phyloP scores from a whole-genome alignment of 2,888 invertebrate genomes.

The Leptopilina syphax region DNA sequence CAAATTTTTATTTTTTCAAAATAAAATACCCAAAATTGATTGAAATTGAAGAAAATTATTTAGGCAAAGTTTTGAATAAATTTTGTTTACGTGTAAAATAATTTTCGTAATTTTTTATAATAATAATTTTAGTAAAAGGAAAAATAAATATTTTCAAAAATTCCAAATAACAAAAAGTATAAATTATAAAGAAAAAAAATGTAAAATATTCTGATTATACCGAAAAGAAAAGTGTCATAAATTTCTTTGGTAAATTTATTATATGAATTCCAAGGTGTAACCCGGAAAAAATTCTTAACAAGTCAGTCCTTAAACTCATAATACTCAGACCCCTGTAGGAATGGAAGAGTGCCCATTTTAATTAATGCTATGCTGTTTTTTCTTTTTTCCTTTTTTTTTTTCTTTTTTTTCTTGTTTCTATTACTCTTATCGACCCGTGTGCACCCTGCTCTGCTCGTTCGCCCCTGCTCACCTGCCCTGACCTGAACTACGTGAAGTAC shows the following conservation, averaged over 20 bases:
- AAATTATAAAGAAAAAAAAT: too few species aligned
- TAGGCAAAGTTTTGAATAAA: too few species aligned
- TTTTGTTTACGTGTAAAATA: too few species aligned
- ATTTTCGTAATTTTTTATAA: too few species aligned
- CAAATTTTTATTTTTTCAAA: too few species aligned
- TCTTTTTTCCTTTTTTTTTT: slow-evolving; percentile 51
- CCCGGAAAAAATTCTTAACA: neutral
- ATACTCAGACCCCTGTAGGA: slow-evolving; percentile 18
- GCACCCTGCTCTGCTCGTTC: slow-evolving; percentile 71
- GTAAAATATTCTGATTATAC: too few species aligned
- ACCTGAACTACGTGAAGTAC: slow-evolving; percentile 83
- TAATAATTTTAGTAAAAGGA: too few species aligned
- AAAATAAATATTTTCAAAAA: too few species aligned
- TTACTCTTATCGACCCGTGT: slow-evolving; percentile 71
- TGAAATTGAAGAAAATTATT: too few species aligned
- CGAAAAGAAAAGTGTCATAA: neutral
- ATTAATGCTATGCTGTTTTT: slow-evolving; percentile 72
- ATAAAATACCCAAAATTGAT: too few species aligned
- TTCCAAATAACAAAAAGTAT: too few species aligned
- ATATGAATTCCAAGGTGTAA: neutral
- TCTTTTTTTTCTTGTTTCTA: slow-evolving; percentile 66
- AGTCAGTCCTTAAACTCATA: slow-evolving; percentile 40
- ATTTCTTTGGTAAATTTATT: neutral
- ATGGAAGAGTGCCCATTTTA: slow-evolving; percentile 50
- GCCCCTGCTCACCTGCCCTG: slow-evolving; percentile 68